Conservation (phyloP, 2,888 invertebrate species). For the Pseudanteris insignis region DNA sequence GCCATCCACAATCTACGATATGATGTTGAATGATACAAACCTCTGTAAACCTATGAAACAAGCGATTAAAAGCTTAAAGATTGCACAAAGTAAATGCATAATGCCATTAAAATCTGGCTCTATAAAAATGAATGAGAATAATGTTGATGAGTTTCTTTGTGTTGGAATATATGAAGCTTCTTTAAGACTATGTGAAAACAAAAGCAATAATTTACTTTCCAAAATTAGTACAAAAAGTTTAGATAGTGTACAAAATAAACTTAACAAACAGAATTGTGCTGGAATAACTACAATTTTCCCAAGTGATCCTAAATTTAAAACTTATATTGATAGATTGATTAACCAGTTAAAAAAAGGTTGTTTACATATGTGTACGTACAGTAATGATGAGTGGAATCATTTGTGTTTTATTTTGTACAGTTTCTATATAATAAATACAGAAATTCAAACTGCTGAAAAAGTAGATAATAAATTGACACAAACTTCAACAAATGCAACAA, state of each 20-base stretch:
- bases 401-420: background rate
- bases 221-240: background rate
- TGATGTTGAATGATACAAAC: background rate
- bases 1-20: background rate
- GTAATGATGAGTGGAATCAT: too few species aligned
- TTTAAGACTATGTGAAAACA: background rate
- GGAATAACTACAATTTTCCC: too few species aligned
- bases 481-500: background rate
- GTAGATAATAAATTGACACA: background rate
- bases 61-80: background rate
- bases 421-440: background rate
- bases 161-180: slow-evolving; percentile 1
- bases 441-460: background rate
- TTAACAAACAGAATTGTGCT: too few species aligned
- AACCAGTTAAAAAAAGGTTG: too few species aligned
- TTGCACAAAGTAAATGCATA: background rate
- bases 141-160: background rate
- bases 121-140: background rate
- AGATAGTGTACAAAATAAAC: background rate
- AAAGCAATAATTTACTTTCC: background rate
- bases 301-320: too few species aligned
- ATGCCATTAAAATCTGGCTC: background rate
- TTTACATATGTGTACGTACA: too few species aligned
- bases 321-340: too few species aligned
- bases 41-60: background rate